These are phyloP conservation scores for Serilophus lunatus DNA, from an alignment of 2,113 vertebrate genomes.

Conservation along the genomic window DNA sequence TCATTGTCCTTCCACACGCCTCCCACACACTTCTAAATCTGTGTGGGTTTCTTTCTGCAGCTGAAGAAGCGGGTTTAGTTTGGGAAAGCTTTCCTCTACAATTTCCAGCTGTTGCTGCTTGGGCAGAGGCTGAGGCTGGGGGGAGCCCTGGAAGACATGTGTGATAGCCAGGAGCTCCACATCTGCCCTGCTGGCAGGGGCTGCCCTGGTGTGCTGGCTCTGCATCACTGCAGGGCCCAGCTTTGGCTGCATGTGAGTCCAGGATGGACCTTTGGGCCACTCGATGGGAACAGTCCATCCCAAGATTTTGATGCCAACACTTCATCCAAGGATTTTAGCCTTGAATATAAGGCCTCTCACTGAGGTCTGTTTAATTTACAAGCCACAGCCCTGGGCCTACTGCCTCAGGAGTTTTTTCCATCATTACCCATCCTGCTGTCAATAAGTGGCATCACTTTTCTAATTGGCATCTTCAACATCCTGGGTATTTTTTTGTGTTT, in stretches of 20 bases:
- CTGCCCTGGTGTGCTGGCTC: accelerated
- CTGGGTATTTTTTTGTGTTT: neutral
- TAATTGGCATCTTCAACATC: neutral
- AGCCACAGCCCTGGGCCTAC: neutral
- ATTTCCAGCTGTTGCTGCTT: neutral
- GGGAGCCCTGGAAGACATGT: neutral
- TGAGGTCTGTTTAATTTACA: neutral
- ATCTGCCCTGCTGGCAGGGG: neutral
- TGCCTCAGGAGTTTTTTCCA: neutral
- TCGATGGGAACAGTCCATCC: neutral
- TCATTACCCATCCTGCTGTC: neutral
- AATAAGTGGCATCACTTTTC: neutral
- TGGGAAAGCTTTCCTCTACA: neutral
- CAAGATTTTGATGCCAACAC: neutral
- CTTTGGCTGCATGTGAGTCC: neutral
- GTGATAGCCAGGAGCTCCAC: too few relatives aligned
- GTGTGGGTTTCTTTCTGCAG: neutral
- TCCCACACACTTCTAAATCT: neutral
- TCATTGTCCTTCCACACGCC: neutral
- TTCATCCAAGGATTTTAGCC: neutral
- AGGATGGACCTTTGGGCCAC: accelerated
- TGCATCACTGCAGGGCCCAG: accelerated
- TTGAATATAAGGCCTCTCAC: neutral
- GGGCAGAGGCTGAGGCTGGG: neutral
- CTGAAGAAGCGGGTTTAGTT: neutral